phyloP scores from a whole-genome alignment of 1,140 invertebrate species.

The Pseudomyrmex concolor region DNA sequence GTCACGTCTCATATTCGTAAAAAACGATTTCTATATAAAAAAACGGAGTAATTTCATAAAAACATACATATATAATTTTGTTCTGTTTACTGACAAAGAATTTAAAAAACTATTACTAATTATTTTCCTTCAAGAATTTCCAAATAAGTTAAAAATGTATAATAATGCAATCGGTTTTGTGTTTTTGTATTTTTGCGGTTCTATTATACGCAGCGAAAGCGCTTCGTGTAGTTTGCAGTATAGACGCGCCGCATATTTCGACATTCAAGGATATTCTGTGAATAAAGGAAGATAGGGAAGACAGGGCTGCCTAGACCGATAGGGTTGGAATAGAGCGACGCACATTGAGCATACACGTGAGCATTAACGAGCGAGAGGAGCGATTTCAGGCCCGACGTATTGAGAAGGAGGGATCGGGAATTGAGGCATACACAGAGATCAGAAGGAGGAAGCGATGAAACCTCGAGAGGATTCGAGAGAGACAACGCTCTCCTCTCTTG shows the following conservation, averaged over 20 bases:
- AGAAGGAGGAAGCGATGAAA: conserved; percentile 28
- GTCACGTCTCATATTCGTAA: not conserved
- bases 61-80: too few species aligned
- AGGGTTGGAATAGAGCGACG: conserved; percentile 52
- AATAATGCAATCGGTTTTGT: not conserved
- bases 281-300: conserved; percentile 23
- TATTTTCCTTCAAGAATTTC: too few species aligned
- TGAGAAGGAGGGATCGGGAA: conserved; percentile 52
- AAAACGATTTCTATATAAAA: not conserved
- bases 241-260: not conserved
- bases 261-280: not conserved
- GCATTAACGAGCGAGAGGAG: conserved; percentile 75
- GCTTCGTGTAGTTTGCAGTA: not conserved
- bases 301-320: conserved; percentile 23
- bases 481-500: conserved; percentile 63
- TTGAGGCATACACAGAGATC: conserved; percentile 6
- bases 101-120: too few species aligned
- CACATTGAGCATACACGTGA: conserved; percentile 46
- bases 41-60: too few species aligned
- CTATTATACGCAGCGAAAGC: too few species aligned
- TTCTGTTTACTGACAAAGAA: too few species aligned
- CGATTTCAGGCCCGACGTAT: conserved; percentile 67
- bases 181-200: not conserved
- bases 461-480: conserved; percentile 55
- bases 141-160: not conserved